phyloP scores from a whole-genome alignment of 2,113 vertebrate genomes.

The Panurus biarmicus region DNA sequence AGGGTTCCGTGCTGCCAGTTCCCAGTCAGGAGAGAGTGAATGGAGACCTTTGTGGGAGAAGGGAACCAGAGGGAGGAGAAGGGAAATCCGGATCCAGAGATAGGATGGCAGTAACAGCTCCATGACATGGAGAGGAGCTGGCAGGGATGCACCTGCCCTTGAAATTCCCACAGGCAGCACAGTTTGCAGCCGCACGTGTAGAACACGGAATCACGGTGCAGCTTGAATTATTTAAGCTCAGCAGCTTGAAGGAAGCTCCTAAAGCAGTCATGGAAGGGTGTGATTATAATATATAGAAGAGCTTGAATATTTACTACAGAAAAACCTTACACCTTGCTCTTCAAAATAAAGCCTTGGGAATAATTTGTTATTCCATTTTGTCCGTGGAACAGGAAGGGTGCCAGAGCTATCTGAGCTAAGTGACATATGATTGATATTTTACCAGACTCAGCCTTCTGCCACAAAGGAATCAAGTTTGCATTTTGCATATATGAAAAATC shows the following conservation, averaged over 20 bases:
- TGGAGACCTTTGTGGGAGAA: background rate
- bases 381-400: background rate
- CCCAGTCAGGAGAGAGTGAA: background rate
- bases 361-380: background rate
- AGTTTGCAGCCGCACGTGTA: background rate
- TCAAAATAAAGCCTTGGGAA: background rate
- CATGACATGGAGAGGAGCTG: background rate
- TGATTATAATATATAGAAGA: background rate
- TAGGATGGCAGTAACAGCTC: background rate
- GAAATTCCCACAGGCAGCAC: background rate
- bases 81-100: background rate
- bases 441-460: conserved; percentile 48
- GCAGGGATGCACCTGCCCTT: background rate
- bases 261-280: background rate
- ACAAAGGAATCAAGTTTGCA: background rate
- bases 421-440: conserved; percentile 37
- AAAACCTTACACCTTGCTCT: background rate
- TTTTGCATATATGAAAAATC: conserved; percentile 11
- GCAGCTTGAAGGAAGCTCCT: background rate
- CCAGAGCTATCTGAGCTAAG: conserved; percentile 5
- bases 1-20: background rate
- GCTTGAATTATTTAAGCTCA: background rate
- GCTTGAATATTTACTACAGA: background rate
- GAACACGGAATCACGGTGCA: background rate
- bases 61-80: accelerated